Conservation (phyloP, 2,888 invertebrate genomes). For the Rhagium mordax region DNA sequence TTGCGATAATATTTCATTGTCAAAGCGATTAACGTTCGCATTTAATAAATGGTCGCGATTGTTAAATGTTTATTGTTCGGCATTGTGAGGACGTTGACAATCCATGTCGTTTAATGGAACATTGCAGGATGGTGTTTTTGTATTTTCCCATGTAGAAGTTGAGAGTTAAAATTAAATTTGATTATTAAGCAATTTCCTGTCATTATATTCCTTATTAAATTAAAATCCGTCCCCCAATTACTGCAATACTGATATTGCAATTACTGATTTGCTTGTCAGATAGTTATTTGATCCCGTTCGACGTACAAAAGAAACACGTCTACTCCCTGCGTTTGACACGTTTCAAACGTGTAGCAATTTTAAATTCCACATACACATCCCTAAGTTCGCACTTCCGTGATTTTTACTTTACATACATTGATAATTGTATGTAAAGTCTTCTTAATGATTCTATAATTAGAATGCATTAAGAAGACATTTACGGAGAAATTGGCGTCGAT, state of each 20-base stretch:
- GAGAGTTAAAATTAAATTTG: not conserved
- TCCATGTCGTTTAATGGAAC: constrained; percentile 7
- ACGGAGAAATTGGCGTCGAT: too few relatives aligned
- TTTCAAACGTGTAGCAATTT: too few relatives aligned
- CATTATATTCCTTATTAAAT: not conserved
- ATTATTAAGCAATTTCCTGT: constrained; percentile 2
- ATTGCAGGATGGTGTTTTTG: not conserved
- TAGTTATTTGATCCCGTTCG: too few relatives aligned
- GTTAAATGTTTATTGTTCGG: constrained; percentile 32
- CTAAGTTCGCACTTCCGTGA: too few relatives aligned
- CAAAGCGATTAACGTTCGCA: constrained; percentile 31
- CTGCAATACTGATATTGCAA: not conserved
- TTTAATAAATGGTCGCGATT: constrained; percentile 28
- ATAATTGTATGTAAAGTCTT: too few relatives aligned
- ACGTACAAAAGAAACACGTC: too few relatives aligned
- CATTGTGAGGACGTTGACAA: constrained; percentile 35
- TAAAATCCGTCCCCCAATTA: not conserved
- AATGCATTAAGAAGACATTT: too few relatives aligned
- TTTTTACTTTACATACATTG: too few relatives aligned
- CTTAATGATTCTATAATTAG: too few relatives aligned
- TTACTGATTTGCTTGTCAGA: too few relatives aligned
- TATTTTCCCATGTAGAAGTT: not conserved
- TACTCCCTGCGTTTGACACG: too few relatives aligned
- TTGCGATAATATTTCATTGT: constrained; percentile 30
- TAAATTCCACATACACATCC: too few relatives aligned